phyloP scores from a whole-genome alignment of 2,797 vertebrate species.

The Pampus argenteus region DNA sequence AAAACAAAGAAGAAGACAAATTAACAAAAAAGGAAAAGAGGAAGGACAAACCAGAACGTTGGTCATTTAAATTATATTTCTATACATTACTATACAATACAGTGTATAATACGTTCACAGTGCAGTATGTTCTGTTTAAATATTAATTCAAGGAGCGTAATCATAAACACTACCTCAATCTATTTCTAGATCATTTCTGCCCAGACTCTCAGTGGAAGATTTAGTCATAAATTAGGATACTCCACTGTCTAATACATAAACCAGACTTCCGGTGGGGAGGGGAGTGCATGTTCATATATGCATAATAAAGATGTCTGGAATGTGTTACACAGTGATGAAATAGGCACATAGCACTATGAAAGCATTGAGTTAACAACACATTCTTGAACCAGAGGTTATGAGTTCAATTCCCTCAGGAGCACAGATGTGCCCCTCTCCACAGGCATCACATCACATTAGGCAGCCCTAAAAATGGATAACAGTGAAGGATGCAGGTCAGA shows the following conservation, averaged over 20 bases:
- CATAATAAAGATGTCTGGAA: slow-evolving; percentile 41
- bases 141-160: background rate
- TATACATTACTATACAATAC: background rate
- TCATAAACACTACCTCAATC: background rate
- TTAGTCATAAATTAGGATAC: background rate
- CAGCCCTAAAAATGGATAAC: background rate
- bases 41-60: background rate
- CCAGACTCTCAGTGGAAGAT: background rate
- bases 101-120: background rate
- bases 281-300: slow-evolving; percentile 8
- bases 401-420: slow-evolving; percentile 59
- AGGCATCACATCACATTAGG: slow-evolving; percentile 29
- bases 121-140: background rate
- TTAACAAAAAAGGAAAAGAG: background rate
- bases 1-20: background rate
- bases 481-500: slow-evolving; percentile 4
- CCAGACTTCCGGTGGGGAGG: background rate
- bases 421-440: slow-evolving; percentile 58
- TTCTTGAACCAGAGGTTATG: slow-evolving; percentile 61
- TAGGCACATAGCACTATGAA: slow-evolving; percentile 36
- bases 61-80: background rate
- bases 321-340: slow-evolving; percentile 52
- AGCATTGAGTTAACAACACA: slow-evolving; percentile 50
- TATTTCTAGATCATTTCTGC: background rate
- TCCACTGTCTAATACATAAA: slow-evolving; percentile 9